Evolutionary conservation across 1,140 invertebrate genomes (phyloP), one percentile per base, ranked within the genome.

Genomic region (Lordiphosa collinella): DNA sequence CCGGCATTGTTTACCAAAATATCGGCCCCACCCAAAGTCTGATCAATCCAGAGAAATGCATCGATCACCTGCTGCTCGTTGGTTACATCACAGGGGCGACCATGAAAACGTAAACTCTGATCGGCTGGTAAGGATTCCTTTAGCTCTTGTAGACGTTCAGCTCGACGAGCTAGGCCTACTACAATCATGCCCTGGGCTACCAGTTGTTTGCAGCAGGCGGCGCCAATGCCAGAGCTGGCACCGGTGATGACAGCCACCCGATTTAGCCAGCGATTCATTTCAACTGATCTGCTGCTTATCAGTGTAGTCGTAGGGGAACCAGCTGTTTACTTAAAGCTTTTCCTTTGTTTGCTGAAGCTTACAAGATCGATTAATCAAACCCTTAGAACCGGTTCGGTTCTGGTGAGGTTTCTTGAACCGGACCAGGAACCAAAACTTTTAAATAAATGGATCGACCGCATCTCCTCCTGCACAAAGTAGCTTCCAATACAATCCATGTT

Each of bases 1-100:
- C 93, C 93, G 0, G 94, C 93, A 79, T 93, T 94, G 73, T 94
- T 94, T 2, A 95, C 87, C 43, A 93, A 89, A 4, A 95, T 89
- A 75, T 93, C 91, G n/a, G 93, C 88, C 4, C 91, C 90, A 2
- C 93, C 93, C 5, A 93, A 75, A 13, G 90, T 89, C 8, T 88
- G 74, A 47, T 92, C 90, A 1, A 93, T 90, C 90, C 90, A 92
- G 4, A 90, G 74, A 64, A 95, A 94, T 44, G 93, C 90, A 3
- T 86, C 68, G n/a, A 90, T 55, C 2, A 95, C 91, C 2, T 93
- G 91, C 4, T 92, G 90, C 72, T 94, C 93, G 1, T 92, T 90
- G 4, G 89, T 89, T 0, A 94, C 71, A 60, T 94, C 93, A 75
- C 93, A 93, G 52, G 91, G 87, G 5, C 90, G 80, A 0, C 90